Conservation (phyloP, 2,888 invertebrate species). For the Philonicus albiceps region DNA sequence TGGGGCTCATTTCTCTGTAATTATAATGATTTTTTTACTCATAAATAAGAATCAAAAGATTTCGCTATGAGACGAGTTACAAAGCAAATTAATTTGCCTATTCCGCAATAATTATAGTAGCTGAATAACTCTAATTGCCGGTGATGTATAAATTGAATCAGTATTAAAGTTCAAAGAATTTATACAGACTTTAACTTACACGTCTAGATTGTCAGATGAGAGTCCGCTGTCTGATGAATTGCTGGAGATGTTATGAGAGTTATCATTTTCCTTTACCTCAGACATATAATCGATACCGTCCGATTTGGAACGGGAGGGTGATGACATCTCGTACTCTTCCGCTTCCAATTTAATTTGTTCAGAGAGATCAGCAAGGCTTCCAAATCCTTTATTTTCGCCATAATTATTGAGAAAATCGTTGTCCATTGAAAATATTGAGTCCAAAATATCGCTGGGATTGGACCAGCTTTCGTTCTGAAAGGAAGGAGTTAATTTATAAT, state of each 20-base stretch:
- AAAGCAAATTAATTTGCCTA: no score
- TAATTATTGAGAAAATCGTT: slow-evolving; percentile 70
- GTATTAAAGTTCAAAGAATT: no score
- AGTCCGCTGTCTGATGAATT: slow-evolving; percentile 73
- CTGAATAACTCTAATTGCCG: no score
- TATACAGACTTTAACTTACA: slow-evolving; percentile 57
- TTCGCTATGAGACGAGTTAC: no score
- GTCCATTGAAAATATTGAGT: slow-evolving; percentile 72
- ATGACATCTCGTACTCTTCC: slow-evolving; percentile 56
- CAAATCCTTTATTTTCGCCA: slow-evolving; percentile 60
- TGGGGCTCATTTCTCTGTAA: slow-evolving; percentile 52
- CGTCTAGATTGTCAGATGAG: slow-evolving; percentile 69
- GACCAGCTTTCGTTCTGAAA: slow-evolving; percentile 64
- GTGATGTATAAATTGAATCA: no score
- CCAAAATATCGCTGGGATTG: slow-evolving; percentile 72
- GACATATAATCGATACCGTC: background rate
- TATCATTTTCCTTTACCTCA: slow-evolving; percentile 56
- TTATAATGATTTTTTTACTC: background rate
- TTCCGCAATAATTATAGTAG: no score
- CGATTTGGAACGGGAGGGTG: background rate
- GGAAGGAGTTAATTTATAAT: slow-evolving; percentile 47
- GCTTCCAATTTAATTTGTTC: slow-evolving; percentile 52
- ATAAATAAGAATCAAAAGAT: background rate
- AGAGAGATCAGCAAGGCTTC: slow-evolving; percentile 64
- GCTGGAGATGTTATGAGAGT: slow-evolving; percentile 49